phyloP scores from a whole-genome alignment of 2,888 invertebrate species.

The Carcina quercana region DNA sequence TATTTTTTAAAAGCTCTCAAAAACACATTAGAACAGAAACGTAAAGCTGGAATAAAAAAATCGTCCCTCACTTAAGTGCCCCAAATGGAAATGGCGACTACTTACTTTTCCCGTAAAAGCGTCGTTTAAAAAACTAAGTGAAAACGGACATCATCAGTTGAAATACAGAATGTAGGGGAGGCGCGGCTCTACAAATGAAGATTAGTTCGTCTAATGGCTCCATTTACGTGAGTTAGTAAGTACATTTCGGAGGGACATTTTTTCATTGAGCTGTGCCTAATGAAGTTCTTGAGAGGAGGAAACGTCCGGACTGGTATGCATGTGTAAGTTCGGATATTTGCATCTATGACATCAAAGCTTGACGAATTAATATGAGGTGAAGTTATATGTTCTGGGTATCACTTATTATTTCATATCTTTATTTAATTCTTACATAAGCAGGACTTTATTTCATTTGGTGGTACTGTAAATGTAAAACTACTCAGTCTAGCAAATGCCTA shows the following conservation, averaged over 20 bases:
- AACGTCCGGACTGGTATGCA: too few relatives aligned
- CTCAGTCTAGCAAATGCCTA: too few relatives aligned
- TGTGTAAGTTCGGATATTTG: too few relatives aligned
- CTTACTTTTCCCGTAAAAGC: conserved; percentile 58
- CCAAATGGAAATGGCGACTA: conserved; percentile 50
- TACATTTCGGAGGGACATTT: conserved; percentile 28
- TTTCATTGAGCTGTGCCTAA: background rate
- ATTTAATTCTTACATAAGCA: too few relatives aligned
- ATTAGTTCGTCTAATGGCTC: conserved; percentile 58
- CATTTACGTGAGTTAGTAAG: conserved; percentile 40
- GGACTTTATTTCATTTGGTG: too few relatives aligned
- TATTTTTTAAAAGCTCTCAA: conserved; percentile 39
- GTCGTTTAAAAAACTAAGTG: conserved; percentile 51
- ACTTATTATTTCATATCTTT: too few relatives aligned
- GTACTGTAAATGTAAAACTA: too few relatives aligned
- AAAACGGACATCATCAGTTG: conserved; percentile 40
- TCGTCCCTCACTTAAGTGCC: conserved; percentile 46
- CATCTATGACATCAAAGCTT: too few relatives aligned
- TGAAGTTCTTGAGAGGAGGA: too few relatives aligned
- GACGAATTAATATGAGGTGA: too few relatives aligned
- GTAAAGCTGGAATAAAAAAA: conserved; percentile 42
- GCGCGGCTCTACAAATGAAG: conserved; percentile 41
- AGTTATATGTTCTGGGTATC: too few relatives aligned
- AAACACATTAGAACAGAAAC: conserved; percentile 44
- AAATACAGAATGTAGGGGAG: conserved; percentile 36